Conservation (phyloP, 2,797 vertebrate genomes). For the Siniperca obscura region DNA sequence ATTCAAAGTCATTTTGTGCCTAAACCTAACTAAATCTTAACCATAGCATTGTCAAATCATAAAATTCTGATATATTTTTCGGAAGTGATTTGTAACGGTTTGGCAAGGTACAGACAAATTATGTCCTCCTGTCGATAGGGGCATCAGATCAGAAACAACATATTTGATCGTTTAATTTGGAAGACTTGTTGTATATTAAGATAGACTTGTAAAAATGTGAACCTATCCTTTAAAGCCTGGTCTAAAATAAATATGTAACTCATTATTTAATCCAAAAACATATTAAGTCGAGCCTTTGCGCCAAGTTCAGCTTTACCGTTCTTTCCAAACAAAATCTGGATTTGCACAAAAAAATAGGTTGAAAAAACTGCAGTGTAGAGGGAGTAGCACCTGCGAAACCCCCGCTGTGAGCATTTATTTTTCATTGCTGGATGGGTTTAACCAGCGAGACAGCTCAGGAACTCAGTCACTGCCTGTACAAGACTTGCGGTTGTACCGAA, state of each 20-base stretch:
- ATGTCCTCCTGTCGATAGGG: neutral
- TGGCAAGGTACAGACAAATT: neutral
- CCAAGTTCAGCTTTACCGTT: slow-evolving; percentile 37
- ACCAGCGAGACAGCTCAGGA: slow-evolving; percentile 45
- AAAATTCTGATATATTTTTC: neutral
- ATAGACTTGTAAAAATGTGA: slow-evolving; percentile 1
- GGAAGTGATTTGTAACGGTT: neutral
- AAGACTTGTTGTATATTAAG: neutral
- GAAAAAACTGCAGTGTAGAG: slow-evolving; percentile 23
- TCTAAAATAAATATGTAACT: slow-evolving; percentile 33
- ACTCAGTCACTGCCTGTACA: slow-evolving; percentile 35
- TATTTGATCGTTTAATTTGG: neutral
- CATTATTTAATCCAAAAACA: slow-evolving; percentile 47
- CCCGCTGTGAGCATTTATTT: slow-evolving; percentile 56
- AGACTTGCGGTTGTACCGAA: slow-evolving; percentile 49
- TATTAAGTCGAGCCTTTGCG: slow-evolving; percentile 16
- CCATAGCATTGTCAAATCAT: neutral
- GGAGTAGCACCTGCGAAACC: slow-evolving; percentile 52
- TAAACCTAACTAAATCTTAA: neutral
- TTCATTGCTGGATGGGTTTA: slow-evolving; percentile 57
- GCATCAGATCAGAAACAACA: neutral
- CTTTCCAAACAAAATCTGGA: slow-evolving; percentile 52
- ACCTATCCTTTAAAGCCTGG: slow-evolving; percentile 10
- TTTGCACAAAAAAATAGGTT: slow-evolving; percentile 55
- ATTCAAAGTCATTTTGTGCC: neutral